Conservation (phyloP, 2,888 invertebrate genomes). For the Euzophera pinguis region DNA sequence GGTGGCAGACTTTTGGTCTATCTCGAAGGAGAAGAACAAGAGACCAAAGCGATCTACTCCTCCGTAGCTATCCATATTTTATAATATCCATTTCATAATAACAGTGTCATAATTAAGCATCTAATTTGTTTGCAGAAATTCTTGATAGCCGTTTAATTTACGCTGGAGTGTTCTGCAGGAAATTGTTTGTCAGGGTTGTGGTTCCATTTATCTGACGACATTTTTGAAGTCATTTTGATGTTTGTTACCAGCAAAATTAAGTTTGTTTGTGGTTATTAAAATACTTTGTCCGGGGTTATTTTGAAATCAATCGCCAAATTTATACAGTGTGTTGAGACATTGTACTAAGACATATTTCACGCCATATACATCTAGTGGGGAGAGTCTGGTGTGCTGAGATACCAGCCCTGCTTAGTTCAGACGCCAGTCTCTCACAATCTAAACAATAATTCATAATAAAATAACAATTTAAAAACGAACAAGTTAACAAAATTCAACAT, state of each 20-base stretch:
- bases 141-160: constrained; percentile 4
- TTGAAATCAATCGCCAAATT: too few relatives aligned
- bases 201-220: neutral
- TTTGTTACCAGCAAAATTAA: neutral
- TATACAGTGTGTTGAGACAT: too few relatives aligned
- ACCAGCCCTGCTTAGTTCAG: too few relatives aligned
- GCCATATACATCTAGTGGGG: too few relatives aligned
- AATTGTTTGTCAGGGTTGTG: neutral
- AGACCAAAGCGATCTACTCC: too few relatives aligned
- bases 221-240: neutral
- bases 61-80: neutral
- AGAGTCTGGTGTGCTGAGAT: too few relatives aligned
- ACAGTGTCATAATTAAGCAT: constrained; percentile 7
- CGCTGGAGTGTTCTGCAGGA: neutral
- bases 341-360: too few relatives aligned
- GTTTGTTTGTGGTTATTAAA: neutral
- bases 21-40: too few relatives aligned
- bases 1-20: too few relatives aligned
- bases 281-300: too few relatives aligned
- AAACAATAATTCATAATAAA: too few relatives aligned
- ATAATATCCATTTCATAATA: neutral
- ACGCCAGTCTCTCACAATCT: too few relatives aligned
- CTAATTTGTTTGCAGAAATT: constrained; percentile 9
- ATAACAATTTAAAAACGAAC: neutral
- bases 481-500: neutral